Conservation (phyloP, 1,140 invertebrate genomes). For the Drosophila rufa region DNA sequence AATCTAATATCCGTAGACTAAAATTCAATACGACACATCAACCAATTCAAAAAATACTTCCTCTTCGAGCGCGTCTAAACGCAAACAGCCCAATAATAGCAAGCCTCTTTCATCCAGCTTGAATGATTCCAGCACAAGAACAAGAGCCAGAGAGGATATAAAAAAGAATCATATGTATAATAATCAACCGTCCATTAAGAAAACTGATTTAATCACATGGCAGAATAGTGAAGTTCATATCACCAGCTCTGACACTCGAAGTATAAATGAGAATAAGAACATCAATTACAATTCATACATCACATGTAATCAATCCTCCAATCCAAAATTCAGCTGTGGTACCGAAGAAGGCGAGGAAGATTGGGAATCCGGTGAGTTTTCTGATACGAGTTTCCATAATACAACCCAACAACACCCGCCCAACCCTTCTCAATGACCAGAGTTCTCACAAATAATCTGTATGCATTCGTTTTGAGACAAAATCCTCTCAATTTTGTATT, state of each 20-base stretch:
- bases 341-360: slow-evolving; percentile 85
- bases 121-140: slow-evolving; percentile 61
- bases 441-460: slow-evolving; percentile 35
- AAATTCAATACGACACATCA: slow-evolving; percentile 77
- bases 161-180: slow-evolving; percentile 72
- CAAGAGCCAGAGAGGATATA: slow-evolving; percentile 46
- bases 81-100: slow-evolving; percentile 65
- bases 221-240: slow-evolving; percentile 67
- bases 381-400: slow-evolving; percentile 46
- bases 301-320: slow-evolving; percentile 65
- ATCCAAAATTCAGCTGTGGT: slow-evolving; percentile 62
- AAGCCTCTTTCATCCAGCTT: slow-evolving; percentile 57
- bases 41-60: slow-evolving; percentile 67
- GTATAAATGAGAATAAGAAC: slow-evolving; percentile 68
- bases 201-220: slow-evolving; percentile 63
- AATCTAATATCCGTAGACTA: slow-evolving; percentile 65
- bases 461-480: background rate
- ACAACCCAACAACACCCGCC: slow-evolving; percentile 13
- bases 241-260: slow-evolving; percentile 59
- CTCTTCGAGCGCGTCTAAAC: slow-evolving; percentile 67
- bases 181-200: slow-evolving; percentile 72
- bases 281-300: slow-evolving; percentile 69
- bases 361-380: slow-evolving; percentile 91
- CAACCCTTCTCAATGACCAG: slow-evolving; percentile 46
- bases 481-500: background rate